Base-by-base conservation (phyloP, 1,140 invertebrate species). In the Venturia canescens region DNA sequence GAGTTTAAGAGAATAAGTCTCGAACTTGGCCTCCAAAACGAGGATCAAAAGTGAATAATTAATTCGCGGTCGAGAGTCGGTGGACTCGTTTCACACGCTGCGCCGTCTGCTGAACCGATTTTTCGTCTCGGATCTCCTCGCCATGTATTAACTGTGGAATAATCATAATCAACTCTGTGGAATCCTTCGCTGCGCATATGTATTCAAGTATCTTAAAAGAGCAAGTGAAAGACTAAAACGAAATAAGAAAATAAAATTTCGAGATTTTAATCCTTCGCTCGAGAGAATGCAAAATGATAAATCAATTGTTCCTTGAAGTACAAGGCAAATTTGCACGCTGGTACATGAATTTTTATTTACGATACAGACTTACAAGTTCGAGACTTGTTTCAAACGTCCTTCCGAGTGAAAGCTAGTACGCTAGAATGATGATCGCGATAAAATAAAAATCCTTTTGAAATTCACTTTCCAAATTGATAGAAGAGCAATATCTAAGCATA, bases 1-100 rank as follows among this genome's bases (percentile, higher is more conserved):
- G 27, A 69, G 67, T 18, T 21, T 48, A 71, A 71, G 69, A 71
- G 69, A 71, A 71, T 38, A 71, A 71, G 69, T 71, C 69, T 71
- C 69, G 69, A 71, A 71, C 69, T 71, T 71, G 69, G 69, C 69
- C 69, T 71, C 21, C 69, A 18, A 50, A 23, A 48, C 71, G 71
- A 74, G 71, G 71, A 50, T 74, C 29, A 38, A 53, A 74, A 74
- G 7, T 74, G 27, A 27, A 74, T 74, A 74, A 74, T 74, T 74
- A 74, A 74, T 53, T 74, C 71, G 48, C 71, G 48, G 50, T 53
- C 44, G 71, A 50, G 71, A 74, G 69, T 71, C 69, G 69, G 38
- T 71, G 69, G 71, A 74, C 71, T 74, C 71, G 71, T 53, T 74
- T 16, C 18, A 18, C 71, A 74, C 71, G 71, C 71, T 26, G 48